phyloP scores from a whole-genome alignment of 2,797 vertebrate genomes.

The Garrulus glandarius region DNA sequence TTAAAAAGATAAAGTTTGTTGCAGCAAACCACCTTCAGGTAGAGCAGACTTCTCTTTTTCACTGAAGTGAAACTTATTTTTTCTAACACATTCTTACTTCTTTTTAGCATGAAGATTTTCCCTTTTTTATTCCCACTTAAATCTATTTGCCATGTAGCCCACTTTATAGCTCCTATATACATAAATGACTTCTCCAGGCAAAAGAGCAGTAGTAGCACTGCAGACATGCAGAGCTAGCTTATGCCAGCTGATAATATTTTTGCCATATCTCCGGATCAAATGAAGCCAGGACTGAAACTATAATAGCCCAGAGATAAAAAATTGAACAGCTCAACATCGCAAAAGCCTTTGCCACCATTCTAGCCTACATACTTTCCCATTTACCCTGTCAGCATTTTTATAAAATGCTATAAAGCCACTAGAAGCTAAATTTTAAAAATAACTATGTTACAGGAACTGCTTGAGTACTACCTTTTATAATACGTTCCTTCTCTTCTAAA shows the following conservation, averaged over 20 bases:
- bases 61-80: not conserved
- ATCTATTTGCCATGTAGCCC: not conserved
- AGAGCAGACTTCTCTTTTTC: not conserved
- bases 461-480: not conserved
- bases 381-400: not conserved
- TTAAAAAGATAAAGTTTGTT: not conserved
- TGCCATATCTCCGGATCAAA: not conserved
- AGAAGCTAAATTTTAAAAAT: not conserved
- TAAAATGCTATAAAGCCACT: not conserved
- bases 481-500: not conserved
- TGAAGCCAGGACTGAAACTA: not conserved
- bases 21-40: not conserved
- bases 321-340: not conserved
- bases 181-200: constrained; percentile 54
- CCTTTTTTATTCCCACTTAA: not conserved
- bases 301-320: not conserved
- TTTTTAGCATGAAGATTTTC: not conserved
- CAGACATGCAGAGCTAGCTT: not conserved
- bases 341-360: not conserved
- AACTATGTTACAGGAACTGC: not conserved
- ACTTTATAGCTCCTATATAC: not conserved
- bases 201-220: not conserved
- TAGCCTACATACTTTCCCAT: not conserved
- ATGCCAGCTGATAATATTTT: not conserved
- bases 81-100: not conserved